Percentiles rank a stretch among this genome's conserved stretches.
phyloP scores from a whole-genome alignment of 2,797 vertebrate genomes.

The Esox masquinongy region DNA sequence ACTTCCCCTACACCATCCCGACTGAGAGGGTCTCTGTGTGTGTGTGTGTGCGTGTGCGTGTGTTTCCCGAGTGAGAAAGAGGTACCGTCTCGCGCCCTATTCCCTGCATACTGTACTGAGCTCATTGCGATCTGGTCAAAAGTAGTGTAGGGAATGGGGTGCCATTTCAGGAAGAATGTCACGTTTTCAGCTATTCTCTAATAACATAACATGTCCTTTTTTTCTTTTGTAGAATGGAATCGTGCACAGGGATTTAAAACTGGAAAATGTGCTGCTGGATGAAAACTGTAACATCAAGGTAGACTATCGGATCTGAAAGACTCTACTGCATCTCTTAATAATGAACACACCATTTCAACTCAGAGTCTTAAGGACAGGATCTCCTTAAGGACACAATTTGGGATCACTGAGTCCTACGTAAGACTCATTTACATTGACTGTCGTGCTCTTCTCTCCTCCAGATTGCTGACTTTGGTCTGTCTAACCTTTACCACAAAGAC shows the following conservation, averaged over 20 bases:
- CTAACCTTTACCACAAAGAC: slow-evolving; percentile 97
- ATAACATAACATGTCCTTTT: neutral
- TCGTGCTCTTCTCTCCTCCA: slow-evolving; percentile 48
- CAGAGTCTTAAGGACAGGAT: neutral
- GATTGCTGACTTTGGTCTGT: slow-evolving; percentile 98
- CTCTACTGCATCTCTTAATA: neutral
- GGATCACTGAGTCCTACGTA: neutral
- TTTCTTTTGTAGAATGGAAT: slow-evolving; percentile 88
- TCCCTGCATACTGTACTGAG: neutral
- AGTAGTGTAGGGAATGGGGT: neutral
- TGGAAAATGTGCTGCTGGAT: slow-evolving; percentile 99
- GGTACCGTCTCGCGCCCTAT: neutral
- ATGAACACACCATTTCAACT: neutral
- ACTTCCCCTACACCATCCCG: neutral
- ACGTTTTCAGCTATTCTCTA: neutral
- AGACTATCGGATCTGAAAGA: slow-evolving; percentile 10
- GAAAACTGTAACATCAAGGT: slow-evolving; percentile 99
- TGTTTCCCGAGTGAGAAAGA: neutral
- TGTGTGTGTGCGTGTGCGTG: neutral
- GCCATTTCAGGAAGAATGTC: neutral
- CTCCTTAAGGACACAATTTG: neutral
- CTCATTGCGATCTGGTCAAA: neutral
- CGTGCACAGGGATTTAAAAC: slow-evolving; percentile 97
- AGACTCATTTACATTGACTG: neutral
- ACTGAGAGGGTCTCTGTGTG: neutral